Percentiles rank a stretch among this genome's conserved stretches.
phyloP scores from a whole-genome alignment of 2,888 invertebrate species.

The Bhutanitis thaidina region DNA sequence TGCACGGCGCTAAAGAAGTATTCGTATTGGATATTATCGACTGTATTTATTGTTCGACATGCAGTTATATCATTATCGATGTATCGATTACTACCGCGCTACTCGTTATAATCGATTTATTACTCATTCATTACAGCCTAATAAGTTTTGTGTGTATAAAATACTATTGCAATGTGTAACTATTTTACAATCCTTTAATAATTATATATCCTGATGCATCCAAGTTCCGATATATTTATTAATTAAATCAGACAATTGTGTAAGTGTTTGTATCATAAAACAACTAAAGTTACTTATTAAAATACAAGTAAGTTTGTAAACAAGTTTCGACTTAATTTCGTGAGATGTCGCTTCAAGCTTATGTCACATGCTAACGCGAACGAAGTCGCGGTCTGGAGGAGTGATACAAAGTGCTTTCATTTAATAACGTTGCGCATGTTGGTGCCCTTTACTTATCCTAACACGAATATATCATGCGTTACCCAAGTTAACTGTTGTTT shows the following conservation, averaged over 20 bases:
- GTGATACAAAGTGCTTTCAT: conserved; percentile 6
- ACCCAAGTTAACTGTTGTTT: background rate
- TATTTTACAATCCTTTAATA: background rate
- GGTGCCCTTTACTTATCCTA: no score
- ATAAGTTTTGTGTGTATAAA: conserved; percentile 1
- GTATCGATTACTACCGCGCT: conserved; percentile 16
- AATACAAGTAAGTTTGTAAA: no score
- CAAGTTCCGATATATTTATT: no score
- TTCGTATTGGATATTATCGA: conserved; percentile 31
- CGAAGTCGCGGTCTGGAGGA: conserved; percentile 4
- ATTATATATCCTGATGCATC: no score
- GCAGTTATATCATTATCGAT: conserved; percentile 18
- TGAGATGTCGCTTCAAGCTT: background rate
- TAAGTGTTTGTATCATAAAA: no score
- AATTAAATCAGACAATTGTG: no score
- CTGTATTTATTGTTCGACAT: conserved; percentile 25
- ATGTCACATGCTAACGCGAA: conserved; percentile 2
- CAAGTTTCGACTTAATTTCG: background rate
- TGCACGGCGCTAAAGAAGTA: conserved; percentile 32
- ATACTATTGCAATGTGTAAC: background rate
- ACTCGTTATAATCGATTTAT: conserved; percentile 19
- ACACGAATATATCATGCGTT: no score
- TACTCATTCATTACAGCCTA: conserved; percentile 6
- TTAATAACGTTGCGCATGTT: conserved; percentile 1
- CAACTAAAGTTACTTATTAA: no score